phyloP scores from a whole-genome alignment of 2,888 invertebrate genomes.

The Tipula vernalis region DNA sequence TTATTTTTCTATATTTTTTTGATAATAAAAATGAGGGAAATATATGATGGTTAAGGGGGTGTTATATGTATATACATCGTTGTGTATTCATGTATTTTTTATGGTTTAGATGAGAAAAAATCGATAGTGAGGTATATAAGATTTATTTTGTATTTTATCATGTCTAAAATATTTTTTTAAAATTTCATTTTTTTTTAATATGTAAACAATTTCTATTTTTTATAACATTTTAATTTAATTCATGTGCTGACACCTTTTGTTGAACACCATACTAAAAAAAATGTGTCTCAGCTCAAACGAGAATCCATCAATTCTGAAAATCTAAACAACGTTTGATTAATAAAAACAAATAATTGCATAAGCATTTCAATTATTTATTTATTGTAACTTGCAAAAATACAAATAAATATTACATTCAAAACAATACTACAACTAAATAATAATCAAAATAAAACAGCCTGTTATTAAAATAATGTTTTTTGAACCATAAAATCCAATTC shows the following conservation, averaged over 20 bases:
- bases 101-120: not conserved
- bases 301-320: not conserved
- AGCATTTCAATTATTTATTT: not conserved
- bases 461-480: not conserved
- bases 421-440: not conserved
- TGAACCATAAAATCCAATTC: not conserved
- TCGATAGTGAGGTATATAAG: not conserved
- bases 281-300: not conserved
- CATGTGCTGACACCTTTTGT: not conserved
- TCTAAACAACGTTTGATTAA: not conserved
- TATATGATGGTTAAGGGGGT: not conserved
- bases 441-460: not conserved
- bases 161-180: not conserved
- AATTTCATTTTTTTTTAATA: not conserved
- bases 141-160: not conserved
- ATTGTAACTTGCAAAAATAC: not conserved
- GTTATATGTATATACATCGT: not conserved
- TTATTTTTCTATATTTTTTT: not conserved
- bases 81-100: not conserved
- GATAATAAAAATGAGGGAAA: not conserved
- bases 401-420: not conserved
- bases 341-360: not conserved
- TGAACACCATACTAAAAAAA: not conserved
- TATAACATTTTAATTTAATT: not conserved
- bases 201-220: not conserved